phyloP scores from a whole-genome alignment of 1,140 invertebrate genomes.

The Drosophila seguyi region DNA sequence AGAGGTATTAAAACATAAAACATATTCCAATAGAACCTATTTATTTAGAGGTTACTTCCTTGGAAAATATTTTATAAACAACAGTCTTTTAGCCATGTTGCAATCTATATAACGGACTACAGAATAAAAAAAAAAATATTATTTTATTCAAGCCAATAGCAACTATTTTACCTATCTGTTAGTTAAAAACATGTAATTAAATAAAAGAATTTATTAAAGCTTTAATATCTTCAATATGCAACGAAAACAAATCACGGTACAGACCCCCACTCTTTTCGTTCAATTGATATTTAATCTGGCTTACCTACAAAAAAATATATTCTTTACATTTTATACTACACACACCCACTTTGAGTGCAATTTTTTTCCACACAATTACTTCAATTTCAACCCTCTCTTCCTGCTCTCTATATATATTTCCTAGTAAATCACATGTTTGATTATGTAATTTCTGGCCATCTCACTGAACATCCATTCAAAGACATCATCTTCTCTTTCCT shows the following conservation, averaged over 20 bases:
- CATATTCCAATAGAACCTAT: no score
- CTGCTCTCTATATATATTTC: background rate
- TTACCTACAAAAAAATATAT: conserved; percentile 24
- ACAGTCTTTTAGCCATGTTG: no score
- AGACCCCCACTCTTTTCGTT: background rate
- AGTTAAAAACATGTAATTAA: no score
- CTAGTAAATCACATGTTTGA: conserved; percentile 50
- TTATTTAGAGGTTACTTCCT: no score
- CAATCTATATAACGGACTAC: no score
- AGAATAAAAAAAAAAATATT: no score
- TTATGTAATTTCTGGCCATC: conserved; percentile 64
- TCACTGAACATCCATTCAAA: conserved; percentile 1
- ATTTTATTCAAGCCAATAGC: no score
- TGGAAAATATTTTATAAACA: no score
- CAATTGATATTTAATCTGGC: conserved; percentile 4
- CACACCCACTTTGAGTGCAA: conserved; percentile 10
- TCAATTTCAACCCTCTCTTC: background rate
- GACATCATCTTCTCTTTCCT: no score
- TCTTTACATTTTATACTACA: conserved; percentile 6
- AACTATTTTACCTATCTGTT: no score
- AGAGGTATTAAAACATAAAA: no score
- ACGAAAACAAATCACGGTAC: background rate
- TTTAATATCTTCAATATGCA: background rate
- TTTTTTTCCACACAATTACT: conserved; percentile 59
- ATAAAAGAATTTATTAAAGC: background rate